Conservation (phyloP, 2,113 vertebrate species). For the Cepphus grylle region DNA sequence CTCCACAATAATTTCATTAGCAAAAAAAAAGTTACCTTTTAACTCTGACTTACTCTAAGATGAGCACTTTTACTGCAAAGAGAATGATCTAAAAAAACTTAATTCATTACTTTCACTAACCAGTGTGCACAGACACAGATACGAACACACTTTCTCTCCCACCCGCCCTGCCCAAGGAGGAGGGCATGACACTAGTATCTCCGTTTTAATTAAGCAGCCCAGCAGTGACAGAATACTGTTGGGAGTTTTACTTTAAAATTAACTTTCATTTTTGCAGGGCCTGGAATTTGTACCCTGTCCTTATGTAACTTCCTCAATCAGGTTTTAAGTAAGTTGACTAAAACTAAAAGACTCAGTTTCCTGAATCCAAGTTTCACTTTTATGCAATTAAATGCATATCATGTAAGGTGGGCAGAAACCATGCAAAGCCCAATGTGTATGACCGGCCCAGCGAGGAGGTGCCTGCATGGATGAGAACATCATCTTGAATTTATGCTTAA, state of each 20-base stretch:
- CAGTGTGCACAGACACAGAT: accelerated
- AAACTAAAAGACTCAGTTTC: background rate
- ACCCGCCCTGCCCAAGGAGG: background rate
- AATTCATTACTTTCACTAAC: no score
- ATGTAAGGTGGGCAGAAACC: background rate
- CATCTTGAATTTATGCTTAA: background rate
- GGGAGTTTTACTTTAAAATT: background rate
- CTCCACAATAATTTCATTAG: background rate
- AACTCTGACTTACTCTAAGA: background rate
- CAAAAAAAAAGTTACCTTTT: background rate
- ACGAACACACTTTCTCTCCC: accelerated
- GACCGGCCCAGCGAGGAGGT: accelerated
- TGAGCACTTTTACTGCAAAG: background rate
- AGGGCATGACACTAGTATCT: accelerated
- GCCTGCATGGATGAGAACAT: accelerated
- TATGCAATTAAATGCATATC: no score
- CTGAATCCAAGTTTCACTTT: background rate
- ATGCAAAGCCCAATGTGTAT: accelerated
- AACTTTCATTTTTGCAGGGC: background rate
- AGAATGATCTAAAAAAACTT: background rate
- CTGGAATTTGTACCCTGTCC: background rate
- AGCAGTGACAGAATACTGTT: background rate
- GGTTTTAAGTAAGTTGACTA: background rate
- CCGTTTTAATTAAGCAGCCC: background rate
- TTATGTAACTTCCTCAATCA: no score